These are phyloP conservation scores for Acleris holmiana DNA, from an alignment of 2,888 invertebrate species.

Conservation along the genomic window DNA sequence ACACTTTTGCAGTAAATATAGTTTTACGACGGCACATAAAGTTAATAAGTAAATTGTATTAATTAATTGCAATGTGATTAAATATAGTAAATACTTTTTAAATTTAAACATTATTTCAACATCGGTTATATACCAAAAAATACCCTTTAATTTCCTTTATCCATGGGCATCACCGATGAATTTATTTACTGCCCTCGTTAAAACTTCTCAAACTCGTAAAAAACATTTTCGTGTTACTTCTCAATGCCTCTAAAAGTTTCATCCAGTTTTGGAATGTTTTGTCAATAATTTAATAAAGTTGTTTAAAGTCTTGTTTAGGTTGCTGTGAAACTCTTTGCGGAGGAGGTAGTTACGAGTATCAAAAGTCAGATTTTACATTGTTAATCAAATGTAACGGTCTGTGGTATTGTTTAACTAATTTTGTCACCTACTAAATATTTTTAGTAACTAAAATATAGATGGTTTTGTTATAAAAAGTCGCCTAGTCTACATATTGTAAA, in stretches of 20 bases:
- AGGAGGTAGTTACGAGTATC: no score
- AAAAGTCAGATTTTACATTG: no score
- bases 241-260: slow-evolving; percentile 15
- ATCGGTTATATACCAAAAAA: not conserved
- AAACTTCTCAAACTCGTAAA: slow-evolving; percentile 33
- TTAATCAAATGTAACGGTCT: no score
- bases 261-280: slow-evolving; percentile 1
- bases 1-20: no score
- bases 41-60: no score
- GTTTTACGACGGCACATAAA: no score
- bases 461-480: no score
- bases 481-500: not conserved
- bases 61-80: no score
- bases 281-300: slow-evolving; percentile 7
- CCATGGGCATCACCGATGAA: slow-evolving; percentile 15
- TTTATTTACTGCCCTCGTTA: slow-evolving; percentile 29
- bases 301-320: slow-evolving; percentile 5
- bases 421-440: no score
- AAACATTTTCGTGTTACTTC: slow-evolving; percentile 32
- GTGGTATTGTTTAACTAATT: no score
- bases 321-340: not conserved
- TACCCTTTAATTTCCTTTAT: not conserved
- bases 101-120: not conserved
- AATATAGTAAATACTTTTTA: no score
- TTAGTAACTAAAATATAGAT: no score